These are phyloP conservation scores for Macaria liturata DNA, from an alignment of 2,888 invertebrate genomes.

Conservation along the genomic window DNA sequence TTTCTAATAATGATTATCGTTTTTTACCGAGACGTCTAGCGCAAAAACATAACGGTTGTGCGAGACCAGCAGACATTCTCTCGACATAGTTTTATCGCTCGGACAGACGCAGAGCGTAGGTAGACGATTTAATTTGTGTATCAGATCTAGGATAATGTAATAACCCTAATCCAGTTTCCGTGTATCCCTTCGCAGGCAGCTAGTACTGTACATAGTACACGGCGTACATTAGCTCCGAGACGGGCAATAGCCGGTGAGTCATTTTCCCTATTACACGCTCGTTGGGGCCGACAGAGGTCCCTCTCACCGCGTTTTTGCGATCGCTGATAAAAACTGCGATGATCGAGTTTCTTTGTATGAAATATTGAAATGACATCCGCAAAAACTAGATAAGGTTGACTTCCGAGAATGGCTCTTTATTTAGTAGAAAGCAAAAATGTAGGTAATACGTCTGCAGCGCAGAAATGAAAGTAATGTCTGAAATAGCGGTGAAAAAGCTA, in stretches of 20 bases:
- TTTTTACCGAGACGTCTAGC: slow-evolving; percentile 20
- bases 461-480: slow-evolving; percentile 4
- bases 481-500: slow-evolving; percentile 3
- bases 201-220: too few species aligned
- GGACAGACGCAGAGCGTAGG: slow-evolving; percentile 1
- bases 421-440: slow-evolving; percentile 11
- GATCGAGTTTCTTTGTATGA: slow-evolving; percentile 15
- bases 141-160: slow-evolving; percentile 28
- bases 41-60: slow-evolving; percentile 23
- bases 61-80: slow-evolving; percentile 16
- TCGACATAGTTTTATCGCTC: slow-evolving; percentile 14
- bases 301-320: slow-evolving; percentile 27
- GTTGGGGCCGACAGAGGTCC: slow-evolving; percentile 15
- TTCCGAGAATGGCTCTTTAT: slow-evolving; percentile 10
- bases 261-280: slow-evolving; percentile 36
- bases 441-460: slow-evolving; percentile 2
- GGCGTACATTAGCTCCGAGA: slow-evolving; percentile 18
- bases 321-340: slow-evolving; percentile 19
- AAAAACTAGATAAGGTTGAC: slow-evolving; percentile 17
- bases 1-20: slow-evolving; percentile 14
- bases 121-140: slow-evolving; percentile 23
- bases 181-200: slow-evolving; percentile 12
- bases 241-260: slow-evolving; percentile 27
- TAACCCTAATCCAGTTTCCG: slow-evolving; percentile 19
- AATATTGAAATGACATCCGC: slow-evolving; percentile 22